Evolutionary conservation across 2,113 vertebrate genomes (phyloP).

Genomic region (Xiphophorus couchianus): DNA sequence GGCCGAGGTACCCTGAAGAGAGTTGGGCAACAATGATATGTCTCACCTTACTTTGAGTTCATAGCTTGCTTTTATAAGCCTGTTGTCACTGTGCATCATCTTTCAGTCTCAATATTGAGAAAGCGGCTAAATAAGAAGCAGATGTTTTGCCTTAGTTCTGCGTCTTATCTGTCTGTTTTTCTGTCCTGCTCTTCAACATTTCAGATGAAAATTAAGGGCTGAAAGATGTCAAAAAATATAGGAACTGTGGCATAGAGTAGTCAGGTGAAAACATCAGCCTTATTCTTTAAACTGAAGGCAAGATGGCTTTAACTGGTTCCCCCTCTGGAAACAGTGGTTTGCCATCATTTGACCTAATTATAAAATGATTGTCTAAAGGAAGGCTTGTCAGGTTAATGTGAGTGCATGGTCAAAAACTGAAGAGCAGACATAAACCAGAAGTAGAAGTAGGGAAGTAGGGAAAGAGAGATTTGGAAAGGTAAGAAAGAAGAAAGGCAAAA

Average conservation of each 20-base stretch:
- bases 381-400: constrained; percentile 29
- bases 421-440: background rate
- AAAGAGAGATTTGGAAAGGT: background rate
- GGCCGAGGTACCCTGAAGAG: background rate
- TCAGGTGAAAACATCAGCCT: background rate
- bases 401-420: constrained; percentile 2
- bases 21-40: background rate
- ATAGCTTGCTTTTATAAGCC: constrained; percentile 2
- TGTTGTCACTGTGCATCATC: constrained; percentile 19
- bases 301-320: constrained; percentile 32
- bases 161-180: background rate
- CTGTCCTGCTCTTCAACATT: background rate
- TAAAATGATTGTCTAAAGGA: constrained; percentile 12
- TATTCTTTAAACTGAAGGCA: background rate
- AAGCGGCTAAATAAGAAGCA: constrained; percentile 33
- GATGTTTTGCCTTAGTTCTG: constrained; percentile 12
- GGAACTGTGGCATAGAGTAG: background rate
- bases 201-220: constrained; percentile 2
- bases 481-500: background rate
- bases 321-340: constrained; percentile 49
- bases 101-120: constrained; percentile 18
- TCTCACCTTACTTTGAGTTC: background rate
- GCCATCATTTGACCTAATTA: constrained; percentile 57
- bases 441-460: too few species aligned
- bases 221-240: background rate